Conservation (phyloP, 1,140 invertebrate genomes). For the Cepaea nemoralis region DNA sequence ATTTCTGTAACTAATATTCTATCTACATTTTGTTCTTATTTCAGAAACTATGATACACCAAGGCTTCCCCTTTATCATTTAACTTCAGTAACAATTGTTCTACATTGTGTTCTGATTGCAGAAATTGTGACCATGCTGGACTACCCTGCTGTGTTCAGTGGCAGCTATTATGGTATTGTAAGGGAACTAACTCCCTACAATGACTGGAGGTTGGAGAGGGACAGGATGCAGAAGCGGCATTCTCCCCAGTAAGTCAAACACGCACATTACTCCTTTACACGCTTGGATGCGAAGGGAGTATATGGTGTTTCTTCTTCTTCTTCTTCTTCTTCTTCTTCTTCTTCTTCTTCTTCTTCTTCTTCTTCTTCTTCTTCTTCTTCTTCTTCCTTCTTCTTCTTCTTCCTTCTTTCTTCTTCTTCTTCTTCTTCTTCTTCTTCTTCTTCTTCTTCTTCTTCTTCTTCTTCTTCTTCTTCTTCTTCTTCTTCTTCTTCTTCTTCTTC, state of each 20-base stretch:
- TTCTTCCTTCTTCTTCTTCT: neutral
- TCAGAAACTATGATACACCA: too few relatives aligned
- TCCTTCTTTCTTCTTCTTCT: neutral
- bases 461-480: neutral
- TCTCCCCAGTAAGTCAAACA: constrained; percentile 48
- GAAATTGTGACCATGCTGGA: constrained; percentile 45
- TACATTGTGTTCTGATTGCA: constrained; percentile 47
- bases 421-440: neutral
- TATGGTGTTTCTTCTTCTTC: too few relatives aligned
- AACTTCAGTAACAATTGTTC: too few relatives aligned
- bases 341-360: neutral
- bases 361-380: neutral
- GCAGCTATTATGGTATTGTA: constrained; percentile 49
- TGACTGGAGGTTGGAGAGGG: constrained; percentile 42
- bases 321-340: neutral
- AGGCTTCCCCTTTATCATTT: too few relatives aligned
- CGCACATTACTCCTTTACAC: too few relatives aligned
- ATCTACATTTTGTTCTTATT: too few relatives aligned
- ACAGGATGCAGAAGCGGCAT: constrained; percentile 30
- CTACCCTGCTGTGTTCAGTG: constrained; percentile 54
- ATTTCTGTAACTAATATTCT: too few relatives aligned
- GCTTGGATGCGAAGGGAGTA: too few relatives aligned
- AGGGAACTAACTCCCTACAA: constrained; percentile 35
- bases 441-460: neutral
- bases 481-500: neutral